phyloP scores from a whole-genome alignment of 92 coral and sea anemone genomes.

The Phenganax subtilis region DNA sequence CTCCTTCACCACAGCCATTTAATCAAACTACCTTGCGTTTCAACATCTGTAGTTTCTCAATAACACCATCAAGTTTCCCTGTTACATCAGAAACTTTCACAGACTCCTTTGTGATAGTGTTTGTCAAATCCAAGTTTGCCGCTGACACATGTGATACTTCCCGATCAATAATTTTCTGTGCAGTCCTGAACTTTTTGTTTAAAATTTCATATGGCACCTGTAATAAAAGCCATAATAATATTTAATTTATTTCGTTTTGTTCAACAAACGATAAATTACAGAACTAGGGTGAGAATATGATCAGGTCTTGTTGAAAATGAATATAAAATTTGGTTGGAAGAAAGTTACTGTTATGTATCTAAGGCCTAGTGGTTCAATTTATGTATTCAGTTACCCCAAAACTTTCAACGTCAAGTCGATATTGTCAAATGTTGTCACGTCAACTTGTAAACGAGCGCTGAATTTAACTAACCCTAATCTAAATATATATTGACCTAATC shows the following conservation, averaged over 20 bases:
- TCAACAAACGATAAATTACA: not conserved
- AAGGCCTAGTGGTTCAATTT: too few relatives aligned
- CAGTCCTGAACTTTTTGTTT: constrained; percentile 89
- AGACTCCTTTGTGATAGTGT: constrained; percentile 55
- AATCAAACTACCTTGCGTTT: constrained; percentile 69
- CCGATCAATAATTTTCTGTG: constrained; percentile 93
- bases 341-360: too few relatives aligned
- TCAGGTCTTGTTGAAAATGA: too few relatives aligned
- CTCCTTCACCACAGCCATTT: not conserved
- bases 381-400: too few relatives aligned
- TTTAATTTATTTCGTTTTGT: not conserved
- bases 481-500: too few relatives aligned
- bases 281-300: not conserved
- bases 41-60: constrained; percentile 77
- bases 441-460: too few relatives aligned
- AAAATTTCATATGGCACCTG: constrained; percentile 95
- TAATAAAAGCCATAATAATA: not conserved
- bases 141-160: constrained; percentile 86
- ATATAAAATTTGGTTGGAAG: too few relatives aligned
- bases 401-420: too few relatives aligned
- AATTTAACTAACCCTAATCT: too few relatives aligned
- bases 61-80: constrained; percentile 80
- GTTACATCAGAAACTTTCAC: constrained; percentile 81
- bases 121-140: constrained; percentile 73
- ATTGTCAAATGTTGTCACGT: too few relatives aligned